Evolutionary conservation across 2,888 invertebrate species (phyloP), one percentile per base, ranked within the genome.

Genomic region (Ochropacha duplaris): DNA sequence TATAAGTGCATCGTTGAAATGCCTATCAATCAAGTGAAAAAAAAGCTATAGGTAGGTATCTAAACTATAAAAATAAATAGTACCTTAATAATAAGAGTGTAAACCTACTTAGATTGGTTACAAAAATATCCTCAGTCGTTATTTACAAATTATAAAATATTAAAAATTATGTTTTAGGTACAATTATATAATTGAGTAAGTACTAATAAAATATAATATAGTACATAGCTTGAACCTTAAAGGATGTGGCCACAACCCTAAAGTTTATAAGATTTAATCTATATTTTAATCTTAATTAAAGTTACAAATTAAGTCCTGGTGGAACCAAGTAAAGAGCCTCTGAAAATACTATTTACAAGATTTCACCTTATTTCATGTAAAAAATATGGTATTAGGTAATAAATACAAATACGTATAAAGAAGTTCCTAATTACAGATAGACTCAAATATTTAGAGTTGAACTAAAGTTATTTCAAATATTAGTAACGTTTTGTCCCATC

Each of bases 261-360:
- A 76, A 75, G 66, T 69, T 65, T 36, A n/a, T n/a, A n/a, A 0
- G 58, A 51, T 60, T 59, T 61, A 59, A 57, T 28, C 56, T 74
- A 64, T 44, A 26, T 57, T 56, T 50, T 22, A 59, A 31, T 50
- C 58, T 51, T 50, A 56, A 57, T 64, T 67, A 31, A 31, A 31
- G 12, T 31, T 31, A 31, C 12, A 31, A 12, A 12, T 9, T 28
- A 57, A 64, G 58, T 71, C 65, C 59, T 73, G 88, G 89, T 90
- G 90, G 86, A 91, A 90, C 78, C 84, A 77, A 89, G 88, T 90
- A 90, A 91, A 89, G 89, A 90, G 87, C 59, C 59, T 68, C 54
- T 60, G 57, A 61, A 59, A 26, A 54, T 59, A 73, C 88, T 83
- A 86, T 92, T 92, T 92, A 92, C 92, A 92, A 84, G 87, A 87